Conservation (phyloP, 1,140 invertebrate species). For the Drosophila punjabiensis region DNA sequence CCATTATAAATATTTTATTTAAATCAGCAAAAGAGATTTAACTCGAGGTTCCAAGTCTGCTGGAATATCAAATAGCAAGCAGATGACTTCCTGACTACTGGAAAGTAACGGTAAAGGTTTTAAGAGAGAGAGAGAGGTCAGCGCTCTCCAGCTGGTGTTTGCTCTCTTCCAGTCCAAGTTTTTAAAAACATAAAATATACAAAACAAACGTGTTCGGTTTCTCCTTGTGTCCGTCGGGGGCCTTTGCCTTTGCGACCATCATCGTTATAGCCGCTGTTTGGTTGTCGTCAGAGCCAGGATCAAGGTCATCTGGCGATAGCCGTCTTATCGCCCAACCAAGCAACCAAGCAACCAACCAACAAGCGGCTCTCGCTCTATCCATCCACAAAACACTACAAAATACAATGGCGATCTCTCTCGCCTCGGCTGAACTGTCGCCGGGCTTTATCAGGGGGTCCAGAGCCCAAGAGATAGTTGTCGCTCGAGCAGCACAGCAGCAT, state of each 20-base stretch:
- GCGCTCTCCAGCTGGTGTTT: background rate
- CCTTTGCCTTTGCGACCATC: constrained; percentile 17
- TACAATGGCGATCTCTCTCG: constrained; percentile 22
- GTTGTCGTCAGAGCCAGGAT: constrained; percentile 65
- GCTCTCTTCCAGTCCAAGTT: background rate
- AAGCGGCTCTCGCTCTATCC: constrained; percentile 13
- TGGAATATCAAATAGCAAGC: too few relatives aligned
- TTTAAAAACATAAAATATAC: too few relatives aligned
- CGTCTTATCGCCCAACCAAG: constrained; percentile 38
- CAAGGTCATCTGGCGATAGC: constrained; percentile 67
- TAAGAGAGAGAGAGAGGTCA: background rate
- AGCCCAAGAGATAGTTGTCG: constrained; percentile 56
- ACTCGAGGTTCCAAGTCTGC: background rate
- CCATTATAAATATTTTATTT: background rate
- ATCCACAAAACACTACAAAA: constrained; percentile 25
- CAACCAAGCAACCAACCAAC: background rate
- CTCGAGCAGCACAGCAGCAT: constrained; percentile 1
- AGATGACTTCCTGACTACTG: too few relatives aligned
- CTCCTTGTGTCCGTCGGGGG: background rate
- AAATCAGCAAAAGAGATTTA: background rate
- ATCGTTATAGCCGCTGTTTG: constrained; percentile 11
- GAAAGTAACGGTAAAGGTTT: too few relatives aligned
- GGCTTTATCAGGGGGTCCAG: constrained; percentile 51
- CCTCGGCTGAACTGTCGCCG: constrained; percentile 34
- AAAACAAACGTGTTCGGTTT: background rate